Conservation (phyloP, 2,113 vertebrate species). For the Corythornis cristatus region DNA sequence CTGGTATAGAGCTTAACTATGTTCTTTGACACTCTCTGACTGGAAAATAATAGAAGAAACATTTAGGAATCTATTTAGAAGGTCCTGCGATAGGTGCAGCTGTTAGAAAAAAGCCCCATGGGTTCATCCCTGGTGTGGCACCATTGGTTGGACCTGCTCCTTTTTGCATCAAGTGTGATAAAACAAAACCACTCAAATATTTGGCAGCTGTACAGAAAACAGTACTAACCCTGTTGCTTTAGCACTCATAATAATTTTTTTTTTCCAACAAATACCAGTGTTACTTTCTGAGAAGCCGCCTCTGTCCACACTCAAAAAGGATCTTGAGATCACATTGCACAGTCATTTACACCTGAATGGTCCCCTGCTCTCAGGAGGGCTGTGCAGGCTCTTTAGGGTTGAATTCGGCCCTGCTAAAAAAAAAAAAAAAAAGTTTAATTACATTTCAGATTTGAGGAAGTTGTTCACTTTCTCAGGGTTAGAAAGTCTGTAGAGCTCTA, state of each 20-base stretch:
- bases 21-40: not conserved
- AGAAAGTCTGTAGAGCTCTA: not conserved
- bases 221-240: not conserved
- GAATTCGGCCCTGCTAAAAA: not conserved
- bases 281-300: not conserved
- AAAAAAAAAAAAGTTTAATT: not conserved
- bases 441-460: not conserved
- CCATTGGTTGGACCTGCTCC: not conserved
- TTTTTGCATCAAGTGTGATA: not conserved
- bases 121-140: not conserved
- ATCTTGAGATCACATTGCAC: not conserved
- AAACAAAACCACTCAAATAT: not conserved
- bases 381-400: not conserved
- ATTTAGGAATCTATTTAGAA: not conserved
- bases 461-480: not conserved
- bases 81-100: not conserved
- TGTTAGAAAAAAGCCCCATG: slow-evolving; percentile 17
- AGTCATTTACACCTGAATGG: rapidly evolving
- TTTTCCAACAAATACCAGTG: not conserved
- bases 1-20: not conserved
- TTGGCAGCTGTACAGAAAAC: not conserved
- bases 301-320: not conserved
- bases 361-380: not conserved
- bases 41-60: not conserved
- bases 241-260: not conserved